Conservation (phyloP, 2,113 vertebrate species). For the Rhagologus leucostigma region DNA sequence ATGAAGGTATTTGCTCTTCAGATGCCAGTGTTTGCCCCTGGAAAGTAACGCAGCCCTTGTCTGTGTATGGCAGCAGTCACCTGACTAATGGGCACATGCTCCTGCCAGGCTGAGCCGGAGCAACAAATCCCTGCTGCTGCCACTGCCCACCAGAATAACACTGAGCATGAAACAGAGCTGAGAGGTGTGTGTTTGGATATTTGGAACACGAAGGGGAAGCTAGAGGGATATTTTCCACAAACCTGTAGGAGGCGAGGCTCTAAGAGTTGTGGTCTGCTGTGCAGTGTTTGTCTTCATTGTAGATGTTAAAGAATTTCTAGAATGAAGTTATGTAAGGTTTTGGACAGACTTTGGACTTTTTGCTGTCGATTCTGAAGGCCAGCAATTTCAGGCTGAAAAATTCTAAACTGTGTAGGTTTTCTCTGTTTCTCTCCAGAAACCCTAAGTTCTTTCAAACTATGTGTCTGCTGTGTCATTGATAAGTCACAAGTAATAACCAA, state of each 20-base stretch:
- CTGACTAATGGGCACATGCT: fast-evolving
- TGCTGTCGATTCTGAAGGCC: neutral
- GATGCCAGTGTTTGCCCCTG: fast-evolving
- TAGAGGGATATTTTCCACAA: neutral
- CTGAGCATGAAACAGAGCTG: neutral
- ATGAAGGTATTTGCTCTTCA: neutral
- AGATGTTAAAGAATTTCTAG: neutral
- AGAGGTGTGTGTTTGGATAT: neutral
- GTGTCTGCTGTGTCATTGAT: fast-evolving
- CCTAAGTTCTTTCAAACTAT: neutral
- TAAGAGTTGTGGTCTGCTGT: neutral
- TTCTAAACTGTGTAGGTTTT: neutral
- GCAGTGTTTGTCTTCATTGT: neutral
- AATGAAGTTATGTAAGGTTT: neutral
- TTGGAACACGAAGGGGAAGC: neutral
- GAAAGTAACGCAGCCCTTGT: neutral
- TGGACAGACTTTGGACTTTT: neutral
- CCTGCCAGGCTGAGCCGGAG: neutral
- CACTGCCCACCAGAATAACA: neutral
- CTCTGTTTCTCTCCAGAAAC: neutral
- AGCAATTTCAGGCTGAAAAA: neutral
- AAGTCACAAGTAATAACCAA: neutral
- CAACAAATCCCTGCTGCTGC: neutral
- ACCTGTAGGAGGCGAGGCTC: neutral
- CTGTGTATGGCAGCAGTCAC: neutral